Base-by-base conservation (phyloP, 2,797 vertebrate species). In the Neostethus bicornis region DNA sequence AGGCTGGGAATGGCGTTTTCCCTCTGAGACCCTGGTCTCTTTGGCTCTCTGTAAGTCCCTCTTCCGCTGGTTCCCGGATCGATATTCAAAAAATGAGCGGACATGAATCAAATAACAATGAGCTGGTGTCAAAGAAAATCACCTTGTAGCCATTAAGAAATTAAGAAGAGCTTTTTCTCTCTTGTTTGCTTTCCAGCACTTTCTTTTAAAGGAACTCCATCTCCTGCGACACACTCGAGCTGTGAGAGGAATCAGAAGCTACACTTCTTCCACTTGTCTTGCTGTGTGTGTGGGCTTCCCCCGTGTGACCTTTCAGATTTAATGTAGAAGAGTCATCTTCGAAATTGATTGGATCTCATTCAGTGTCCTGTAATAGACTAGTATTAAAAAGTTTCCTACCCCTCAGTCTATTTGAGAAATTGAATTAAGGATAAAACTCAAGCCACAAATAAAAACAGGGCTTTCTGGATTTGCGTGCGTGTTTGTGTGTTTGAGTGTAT, bases 71-170 rank as follows among this genome's bases (percentile, higher is more conserved):
- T 68, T 78, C 71, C 80, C 66, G 75, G 82, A 90, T 87, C 79
- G 65, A 87, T 87, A 81, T 86, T 85, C 81, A 81, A 85, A 86
- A 80, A 80, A 61, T 65, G 70, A 69, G 49, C 71, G 47, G 78
- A 87, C 84, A 86, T 88, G 75, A 88, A 89, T 90, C 76, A 86
- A 88, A 83, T 73, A 85, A 85, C 80, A 84, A 85, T 73, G 56
- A 86, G 81, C 74, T 81, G 74, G 83, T 82, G 83, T 86, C 80
- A 80, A 64, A 68, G 46, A 77, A 73, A 87, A 82, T 76, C 73
- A 76, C 81, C 66, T 66, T 59, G 6, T 49, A 28, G 67, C 77
- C 79, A 87, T 90, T 89, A 89, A 61, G 60, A 89, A 89, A 90
- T 87, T 46, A 88, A 69, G 50, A 21, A 50, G 52, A 35, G 43